Conservation (phyloP, 2,113 vertebrate genomes). For the Salvelinus alpinus region DNA sequence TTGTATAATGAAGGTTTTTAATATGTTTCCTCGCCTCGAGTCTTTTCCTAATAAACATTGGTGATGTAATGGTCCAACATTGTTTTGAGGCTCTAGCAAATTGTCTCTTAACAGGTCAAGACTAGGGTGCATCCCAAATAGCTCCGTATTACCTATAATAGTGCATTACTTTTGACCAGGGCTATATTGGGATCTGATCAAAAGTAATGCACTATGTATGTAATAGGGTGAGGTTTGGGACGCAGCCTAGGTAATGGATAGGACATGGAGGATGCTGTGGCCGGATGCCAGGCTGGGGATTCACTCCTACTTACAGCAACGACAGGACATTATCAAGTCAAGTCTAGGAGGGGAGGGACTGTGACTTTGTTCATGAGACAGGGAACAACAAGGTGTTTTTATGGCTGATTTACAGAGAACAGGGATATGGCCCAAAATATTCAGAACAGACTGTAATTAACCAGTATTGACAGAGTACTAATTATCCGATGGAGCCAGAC, state of each 20-base stretch:
- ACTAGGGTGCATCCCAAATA: background rate
- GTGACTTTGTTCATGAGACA: slow-evolving; percentile 6
- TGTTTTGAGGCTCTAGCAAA: too few species aligned
- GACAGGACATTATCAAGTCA: slow-evolving; percentile 54
- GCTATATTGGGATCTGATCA: too few species aligned
- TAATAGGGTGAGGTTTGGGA: background rate
- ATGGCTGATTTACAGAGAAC: background rate
- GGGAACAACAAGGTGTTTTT: background rate
- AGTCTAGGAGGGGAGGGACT: background rate
- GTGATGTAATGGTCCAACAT: background rate
- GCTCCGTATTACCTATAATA: too few species aligned
- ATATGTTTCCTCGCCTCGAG: background rate
- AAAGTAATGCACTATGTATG: too few species aligned
- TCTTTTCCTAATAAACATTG: background rate
- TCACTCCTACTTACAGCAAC: slow-evolving; percentile 46
- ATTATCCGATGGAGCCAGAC: background rate
- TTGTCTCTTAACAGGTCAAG: background rate
- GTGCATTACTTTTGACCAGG: too few species aligned
- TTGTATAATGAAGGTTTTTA: background rate
- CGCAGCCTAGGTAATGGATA: background rate
- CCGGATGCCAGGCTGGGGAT: slow-evolving; percentile 32
- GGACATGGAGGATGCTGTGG: slow-evolving; percentile 9
- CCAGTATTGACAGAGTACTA: background rate
- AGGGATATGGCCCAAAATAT: background rate
- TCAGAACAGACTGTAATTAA: background rate